Base-by-base conservation (phyloP, 2,797 vertebrate genomes). In the Sciaenops ocellatus region DNA sequence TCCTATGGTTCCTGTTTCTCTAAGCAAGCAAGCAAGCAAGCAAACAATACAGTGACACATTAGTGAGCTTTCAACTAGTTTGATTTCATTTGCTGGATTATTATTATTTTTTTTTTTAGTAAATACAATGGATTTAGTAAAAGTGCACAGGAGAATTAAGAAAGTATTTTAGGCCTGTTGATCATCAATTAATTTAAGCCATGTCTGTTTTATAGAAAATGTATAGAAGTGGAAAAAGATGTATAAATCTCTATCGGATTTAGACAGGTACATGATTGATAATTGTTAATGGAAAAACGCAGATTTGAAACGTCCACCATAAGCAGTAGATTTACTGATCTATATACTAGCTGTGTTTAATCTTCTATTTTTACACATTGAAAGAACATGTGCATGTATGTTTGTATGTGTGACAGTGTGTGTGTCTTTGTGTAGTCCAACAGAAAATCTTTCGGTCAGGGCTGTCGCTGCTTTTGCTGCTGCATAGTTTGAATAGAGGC, bases 121-220 rank as follows among this genome's bases (percentile, higher is more conserved):
- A 64, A 62, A 72, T 73, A 67, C 64, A 76, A 69, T 82, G 41
- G 68, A 73, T 85, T 92, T 94, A 93, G 90, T 93, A 90, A 91
- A 85, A 64, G 51, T 82, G 80, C 88, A 90, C 65, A 80, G 81
- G 80, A 90, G 81, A 86, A 83, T 78, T 68, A 64, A 74, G 69
- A 87, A 81, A 86, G 82, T 89, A 83, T 94, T 94, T 91, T 93
- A 91, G 89, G 80, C 85, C 82, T 89, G 79, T 93, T 88, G 76
- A 89, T 89, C 90, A 90, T 89, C 77, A 80, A 15, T 91, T 93
- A 90, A 94, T 95, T 93, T 93, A 93, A 94, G 90, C 87, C 91
- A 94, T 95, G 92, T 93, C 82, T 94, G 83, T 95, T 96, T 95
- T 94, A 91, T 93, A 94, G 93, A 94, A 90, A 90, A 92, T 92